Percentiles rank a stretch among this genome's conserved stretches.
phyloP scores from a whole-genome alignment of 30 jellyfish, hydroid and myxozoan genomes.

The Phacellophora camtschatica region DNA sequence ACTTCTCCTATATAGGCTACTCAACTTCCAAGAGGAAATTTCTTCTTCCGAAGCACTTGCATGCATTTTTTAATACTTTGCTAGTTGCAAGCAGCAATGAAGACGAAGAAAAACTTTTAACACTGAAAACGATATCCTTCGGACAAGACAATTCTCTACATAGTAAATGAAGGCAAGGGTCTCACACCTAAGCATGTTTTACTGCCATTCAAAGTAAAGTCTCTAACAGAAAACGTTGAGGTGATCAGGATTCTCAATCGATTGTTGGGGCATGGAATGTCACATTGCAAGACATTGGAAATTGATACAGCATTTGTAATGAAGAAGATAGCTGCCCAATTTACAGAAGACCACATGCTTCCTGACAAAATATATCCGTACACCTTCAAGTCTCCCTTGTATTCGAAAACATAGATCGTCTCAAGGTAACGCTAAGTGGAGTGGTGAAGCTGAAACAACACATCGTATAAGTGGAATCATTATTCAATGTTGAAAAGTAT shows the following conservation, averaged over 20 bases:
- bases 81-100: slow-evolving; percentile 14
- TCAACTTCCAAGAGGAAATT: not conserved
- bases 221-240: slow-evolving; percentile 22
- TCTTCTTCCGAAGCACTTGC: slow-evolving; percentile 8
- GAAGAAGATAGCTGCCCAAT: slow-evolving; percentile 2
- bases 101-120: not conserved
- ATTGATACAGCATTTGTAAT: slow-evolving; percentile 23
- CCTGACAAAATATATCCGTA: not conserved
- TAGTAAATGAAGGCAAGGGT: slow-evolving; percentile 7
- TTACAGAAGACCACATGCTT: not conserved
- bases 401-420: not conserved
- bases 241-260: not conserved
- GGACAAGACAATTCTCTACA: slow-evolving; percentile 6
- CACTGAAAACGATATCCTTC: slow-evolving; percentile 3
- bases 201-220: slow-evolving; percentile 9
- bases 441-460: slow-evolving; percentile 18
- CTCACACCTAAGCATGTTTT: slow-evolving; percentile 20
- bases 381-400: not conserved
- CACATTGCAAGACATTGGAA: slow-evolving; percentile 2
- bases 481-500: too few relatives aligned
- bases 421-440: slow-evolving; percentile 17
- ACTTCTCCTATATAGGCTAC: not conserved
- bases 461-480: slow-evolving; percentile 28
- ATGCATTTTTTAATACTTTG: not conserved
- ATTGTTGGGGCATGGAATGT: slow-evolving; percentile 31